Percentiles rank a stretch among this genome's conserved stretches.
Conservation (phyloP, 2,113 vertebrate species). For the Perccottus glenii region DNA sequence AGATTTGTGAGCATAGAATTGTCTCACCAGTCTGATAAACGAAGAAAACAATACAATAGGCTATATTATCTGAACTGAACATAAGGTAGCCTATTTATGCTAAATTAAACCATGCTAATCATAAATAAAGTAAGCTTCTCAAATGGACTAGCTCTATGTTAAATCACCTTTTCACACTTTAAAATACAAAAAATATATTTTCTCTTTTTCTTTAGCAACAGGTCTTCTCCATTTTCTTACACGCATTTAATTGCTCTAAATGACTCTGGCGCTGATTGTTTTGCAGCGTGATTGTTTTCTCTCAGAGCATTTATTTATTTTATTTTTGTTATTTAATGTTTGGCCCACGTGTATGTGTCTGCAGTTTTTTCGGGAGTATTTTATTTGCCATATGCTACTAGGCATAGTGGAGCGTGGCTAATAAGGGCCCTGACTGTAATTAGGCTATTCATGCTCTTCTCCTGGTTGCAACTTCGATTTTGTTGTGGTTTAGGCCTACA, state of each 20-base stretch:
- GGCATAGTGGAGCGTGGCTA: constrained; percentile 18
- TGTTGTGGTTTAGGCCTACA: constrained; percentile 1
- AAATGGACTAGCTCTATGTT: not conserved
- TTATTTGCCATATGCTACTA: constrained; percentile 11
- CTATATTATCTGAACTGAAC: not conserved
- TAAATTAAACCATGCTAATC: not conserved
- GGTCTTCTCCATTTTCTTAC: constrained; percentile 21
- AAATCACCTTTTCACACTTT: not conserved
- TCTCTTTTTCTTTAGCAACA: constrained; percentile 13
- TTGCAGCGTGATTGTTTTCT: constrained; percentile 47
- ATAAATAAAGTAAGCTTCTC: not conserved
- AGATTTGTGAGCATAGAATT: constrained; percentile 17
- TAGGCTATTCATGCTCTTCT: constrained; percentile 12
- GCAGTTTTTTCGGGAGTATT: constrained; percentile 29
- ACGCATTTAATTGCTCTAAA: constrained; percentile 53
- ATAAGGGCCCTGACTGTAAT: constrained; percentile 36
- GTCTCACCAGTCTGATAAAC: constrained; percentile 2
- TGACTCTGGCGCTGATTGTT: constrained; percentile 62
- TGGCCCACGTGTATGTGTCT: constrained; percentile 11
- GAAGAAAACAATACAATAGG: not conserved
- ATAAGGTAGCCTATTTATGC: not conserved
- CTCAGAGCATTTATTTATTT: constrained; percentile 37
- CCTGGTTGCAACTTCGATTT: constrained; percentile 16
- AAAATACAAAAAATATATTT: constrained; percentile 12
- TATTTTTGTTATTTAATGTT: constrained; percentile 20